Base-by-base conservation (phyloP, 2,113 vertebrate genomes). In the Paradoxurus hermaphroditus region DNA sequence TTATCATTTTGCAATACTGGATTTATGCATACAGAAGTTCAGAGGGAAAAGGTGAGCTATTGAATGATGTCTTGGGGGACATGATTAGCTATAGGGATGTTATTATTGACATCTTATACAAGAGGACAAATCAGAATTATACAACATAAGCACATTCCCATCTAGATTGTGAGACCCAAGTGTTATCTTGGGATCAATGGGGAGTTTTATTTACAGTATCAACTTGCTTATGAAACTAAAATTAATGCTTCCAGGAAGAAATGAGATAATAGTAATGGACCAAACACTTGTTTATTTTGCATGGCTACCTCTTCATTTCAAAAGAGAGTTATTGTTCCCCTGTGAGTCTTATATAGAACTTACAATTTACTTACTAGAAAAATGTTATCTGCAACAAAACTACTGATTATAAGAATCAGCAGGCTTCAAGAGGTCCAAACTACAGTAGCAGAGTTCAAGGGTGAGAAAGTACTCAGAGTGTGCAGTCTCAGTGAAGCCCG, bases 351-450 rank as follows among this genome's bases (percentile, higher is more conserved):
- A 65, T 82, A 84, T 23, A 94, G 77, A 97, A 62, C 14, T 87
- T 85, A 59, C 9, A 95, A 91, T 97, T 98, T 96, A 86, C 49
- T 96, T 98, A 65, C 93, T 97, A 86, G 63, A 84, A 94, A 96
- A 94, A 44, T 86, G 63, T 31, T 96, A 62, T 68, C 59, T 79
- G 4, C n/a, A 79, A 31, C 16, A 94, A 77, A 46, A 90, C 27
- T 95, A 67, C 18, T 98, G 77, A 95, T 97, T 91, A 97, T 72
- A 29, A 75, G 95, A 72, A 95, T 97, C 77, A 96, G 86, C 98
- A 78, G 59, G 65, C 59, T 95, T 9, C 18, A 56, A 93, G 49
- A 92, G 70, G 15, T 62, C 46, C 94, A 49, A 98, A 96, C 56
- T 77, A 15, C 15, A 94, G 29, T n/a, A 49, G 31, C 62, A 36